Evolutionary conservation across 2,113 vertebrate species (phyloP).

Genomic region (Phaethon lepturus): DNA sequence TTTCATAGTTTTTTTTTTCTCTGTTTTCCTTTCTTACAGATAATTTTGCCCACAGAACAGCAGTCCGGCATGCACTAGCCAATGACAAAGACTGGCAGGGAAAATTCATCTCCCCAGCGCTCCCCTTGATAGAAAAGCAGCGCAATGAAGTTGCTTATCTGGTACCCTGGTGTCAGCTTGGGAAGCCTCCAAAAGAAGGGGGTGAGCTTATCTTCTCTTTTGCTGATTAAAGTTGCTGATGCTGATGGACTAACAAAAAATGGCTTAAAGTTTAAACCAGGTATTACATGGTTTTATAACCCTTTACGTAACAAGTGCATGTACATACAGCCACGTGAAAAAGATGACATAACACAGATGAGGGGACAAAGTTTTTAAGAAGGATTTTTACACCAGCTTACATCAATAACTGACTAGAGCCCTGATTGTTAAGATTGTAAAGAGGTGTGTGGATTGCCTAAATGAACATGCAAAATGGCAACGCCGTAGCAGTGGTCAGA

Average conservation of each 20-base stretch:
- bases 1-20: not conserved
- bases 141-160: conserved; percentile 87
- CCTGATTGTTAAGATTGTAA: not conserved
- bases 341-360: not conserved
- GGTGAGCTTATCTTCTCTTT: conserved; percentile 72
- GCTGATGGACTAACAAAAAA: not conserved
- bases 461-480: not conserved
- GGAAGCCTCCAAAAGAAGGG: conserved; percentile 81
- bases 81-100: conserved; percentile 86
- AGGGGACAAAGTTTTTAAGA: not conserved
- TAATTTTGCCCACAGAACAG: conserved; percentile 84
- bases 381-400: not conserved
- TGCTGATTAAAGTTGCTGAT: not conserved
- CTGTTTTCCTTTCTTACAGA: conserved; percentile 72
- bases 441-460: not conserved
- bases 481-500: not conserved
- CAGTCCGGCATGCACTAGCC: conserved; percentile 81
- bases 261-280: conserved; percentile 18
- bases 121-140: conserved; percentile 82
- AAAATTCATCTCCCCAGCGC: conserved; percentile 78
- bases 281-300: not conserved
- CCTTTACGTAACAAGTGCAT: not conserved
- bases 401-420: not conserved
- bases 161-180: conserved; percentile 89
- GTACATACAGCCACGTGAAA: not conserved